A percentile compares a stretch with the other conserved stretches of the same genome.
Conservation (phyloP, 2,888 invertebrate species). For the Lamellibrachia satsuma region DNA sequence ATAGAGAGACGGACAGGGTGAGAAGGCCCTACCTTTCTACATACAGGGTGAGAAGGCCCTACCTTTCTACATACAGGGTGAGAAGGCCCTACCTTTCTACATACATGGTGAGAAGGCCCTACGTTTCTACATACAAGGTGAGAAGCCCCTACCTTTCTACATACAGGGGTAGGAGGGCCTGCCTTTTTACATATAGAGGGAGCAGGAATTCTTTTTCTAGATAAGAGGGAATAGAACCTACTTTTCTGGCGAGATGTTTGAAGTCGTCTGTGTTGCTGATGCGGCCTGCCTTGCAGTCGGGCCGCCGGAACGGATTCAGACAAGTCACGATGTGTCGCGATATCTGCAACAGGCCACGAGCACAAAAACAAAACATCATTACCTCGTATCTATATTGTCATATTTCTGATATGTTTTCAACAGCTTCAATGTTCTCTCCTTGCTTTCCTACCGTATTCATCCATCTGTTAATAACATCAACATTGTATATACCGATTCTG, state of each 20-base stretch:
- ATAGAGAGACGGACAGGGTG: too few species aligned
- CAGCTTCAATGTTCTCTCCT: too few species aligned
- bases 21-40: too few species aligned
- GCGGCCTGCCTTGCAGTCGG: conserved; percentile 83
- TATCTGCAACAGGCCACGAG: conserved; percentile 51
- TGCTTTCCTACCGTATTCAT: too few species aligned
- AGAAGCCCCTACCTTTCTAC: background rate
- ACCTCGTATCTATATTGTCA: background rate
- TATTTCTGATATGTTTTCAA: background rate
- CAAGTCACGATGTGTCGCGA: conserved; percentile 70
- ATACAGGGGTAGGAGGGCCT: background rate
- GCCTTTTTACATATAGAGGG: background rate
- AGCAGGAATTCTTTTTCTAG: too few species aligned
- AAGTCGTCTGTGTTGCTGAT: conserved; percentile 91
- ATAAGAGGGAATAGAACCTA: conserved; percentile 39
- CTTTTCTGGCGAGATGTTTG: conserved; percentile 90
- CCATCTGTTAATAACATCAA: too few species aligned
- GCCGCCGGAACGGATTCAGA: conserved; percentile 86
- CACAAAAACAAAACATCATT: background rate
- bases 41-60: too few species aligned
- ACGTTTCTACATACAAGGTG: background rate
- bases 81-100: too few species aligned
- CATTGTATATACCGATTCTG: too few species aligned
- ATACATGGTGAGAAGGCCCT: too few species aligned
- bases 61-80: too few species aligned